Conservation (phyloP, 2,113 vertebrate genomes). For the Xyliphius kryptos region DNA sequence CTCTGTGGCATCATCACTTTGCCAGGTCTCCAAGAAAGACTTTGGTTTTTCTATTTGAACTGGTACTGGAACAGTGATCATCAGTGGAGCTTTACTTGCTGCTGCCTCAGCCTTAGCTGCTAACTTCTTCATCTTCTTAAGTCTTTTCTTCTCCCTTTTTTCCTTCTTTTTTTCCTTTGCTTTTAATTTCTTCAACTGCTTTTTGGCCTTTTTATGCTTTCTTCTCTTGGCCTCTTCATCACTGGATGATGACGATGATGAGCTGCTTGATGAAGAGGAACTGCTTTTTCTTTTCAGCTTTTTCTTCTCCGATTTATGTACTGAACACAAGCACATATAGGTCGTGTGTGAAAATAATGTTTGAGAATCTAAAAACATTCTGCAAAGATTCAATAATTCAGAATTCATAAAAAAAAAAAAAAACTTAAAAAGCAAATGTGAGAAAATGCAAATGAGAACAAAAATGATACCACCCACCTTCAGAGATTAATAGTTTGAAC, state of each 20-base stretch:
- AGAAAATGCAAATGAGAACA: no score
- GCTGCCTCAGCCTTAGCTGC: conserved; percentile 44
- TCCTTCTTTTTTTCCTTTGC: conserved; percentile 66
- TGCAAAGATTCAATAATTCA: no score
- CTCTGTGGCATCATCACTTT: conserved; percentile 67
- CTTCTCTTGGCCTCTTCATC: conserved; percentile 59
- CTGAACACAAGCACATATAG: conserved; percentile 4
- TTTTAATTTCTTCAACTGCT: conserved; percentile 58
- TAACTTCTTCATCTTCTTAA: conserved; percentile 61
- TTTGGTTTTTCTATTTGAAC: conserved; percentile 41
- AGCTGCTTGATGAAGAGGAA: conserved; percentile 57
- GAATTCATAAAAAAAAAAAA: no score
- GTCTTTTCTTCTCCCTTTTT: conserved; percentile 67
- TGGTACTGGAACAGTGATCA: background rate
- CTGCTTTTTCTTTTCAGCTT: conserved; percentile 65
- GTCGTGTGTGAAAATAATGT: no score
- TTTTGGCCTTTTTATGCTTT: conserved; percentile 55
- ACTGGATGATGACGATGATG: conserved; percentile 62
- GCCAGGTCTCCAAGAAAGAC: conserved; percentile 77
- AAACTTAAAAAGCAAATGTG: no score
- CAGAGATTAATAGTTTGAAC: no score
- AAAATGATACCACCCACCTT: no score
- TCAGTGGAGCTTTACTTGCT: background rate
- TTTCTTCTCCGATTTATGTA: conserved; percentile 57
- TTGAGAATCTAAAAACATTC: background rate